Base-by-base conservation (phyloP, 2,888 invertebrate species). In the Oconnorella tubifera region DNA sequence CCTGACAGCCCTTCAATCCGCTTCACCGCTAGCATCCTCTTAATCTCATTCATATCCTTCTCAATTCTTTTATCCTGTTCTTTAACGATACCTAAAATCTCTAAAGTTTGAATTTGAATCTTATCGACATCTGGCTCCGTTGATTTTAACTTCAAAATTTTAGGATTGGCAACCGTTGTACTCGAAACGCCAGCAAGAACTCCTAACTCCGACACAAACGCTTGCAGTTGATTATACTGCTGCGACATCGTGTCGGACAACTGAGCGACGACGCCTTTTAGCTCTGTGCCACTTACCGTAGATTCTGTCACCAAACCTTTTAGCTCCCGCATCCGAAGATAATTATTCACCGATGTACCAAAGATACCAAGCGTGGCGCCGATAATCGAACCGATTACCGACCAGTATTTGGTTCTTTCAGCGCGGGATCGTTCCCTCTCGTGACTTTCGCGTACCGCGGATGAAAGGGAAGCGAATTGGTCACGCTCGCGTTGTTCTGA, bases 391-490 rank as follows among this genome's bases (percentile, higher is more conserved):
- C 88, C 89, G 51, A 89, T 87, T 63, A 90, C 86, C 68, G 89
- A 89, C 88, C 90, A 90, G 79, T 92, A 92, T 81, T 92, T 92
- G 65, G 91, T 90, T 64, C 89, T 85, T 78, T 92, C 91, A 2
- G 89, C 87, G 31, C 91, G 89, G 0, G 89, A 88, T 48, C 91
- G 82, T 79, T 92, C 92, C 63, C 89, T 86, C 79, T 92, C 92
- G 76, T 92, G 91, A 25, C 90, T 90, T 70, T 90, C 87, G 70
- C 91, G 86, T 0, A 92, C 87, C 0, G 90, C 88, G 27, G 88
- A 87, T 0, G 90, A 89, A 78, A 91, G 86, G 0, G 86, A 85
- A 0, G 88, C 86, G 77, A 91, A 91, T 31, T 69, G 68, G 48
- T 76, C 89, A 2, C 91, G 82, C 80, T 92, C 92, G n/a, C 86